Evolutionary conservation across 30 jellyfish, hydroid and myxozoan species (phyloP).

Genomic region (Aurelia aurita): DNA sequence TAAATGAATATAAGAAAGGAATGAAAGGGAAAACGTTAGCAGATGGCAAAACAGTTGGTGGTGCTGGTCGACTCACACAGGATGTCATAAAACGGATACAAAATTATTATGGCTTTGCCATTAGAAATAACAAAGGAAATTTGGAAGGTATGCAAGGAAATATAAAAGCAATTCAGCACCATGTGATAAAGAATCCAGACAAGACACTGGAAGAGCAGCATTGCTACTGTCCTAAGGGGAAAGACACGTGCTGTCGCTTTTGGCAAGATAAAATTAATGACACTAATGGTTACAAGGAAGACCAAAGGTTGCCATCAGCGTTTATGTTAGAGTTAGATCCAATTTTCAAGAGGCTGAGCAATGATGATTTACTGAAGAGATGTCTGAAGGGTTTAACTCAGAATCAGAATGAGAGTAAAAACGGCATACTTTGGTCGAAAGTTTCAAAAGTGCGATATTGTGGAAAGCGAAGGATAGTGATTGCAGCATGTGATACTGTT

Average conservation of each 20-base stretch:
- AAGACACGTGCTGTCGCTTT: constrained; percentile 26
- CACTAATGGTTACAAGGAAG: not conserved
- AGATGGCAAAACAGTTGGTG: constrained; percentile 28
- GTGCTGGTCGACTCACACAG: constrained; percentile 19
- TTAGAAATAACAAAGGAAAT: constrained; percentile 12
- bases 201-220: constrained; percentile 22
- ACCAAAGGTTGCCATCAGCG: not conserved
- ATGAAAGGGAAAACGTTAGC: constrained; percentile 3
- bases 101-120: constrained; percentile 36
- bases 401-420: constrained; percentile 41
- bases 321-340: not conserved
- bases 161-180: constrained; percentile 33
- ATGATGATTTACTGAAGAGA: constrained; percentile 14
- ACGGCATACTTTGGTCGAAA: constrained; percentile 16
- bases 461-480: constrained; percentile 9
- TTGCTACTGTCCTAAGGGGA: constrained; percentile 16
- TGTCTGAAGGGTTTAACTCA: constrained; percentile 53
- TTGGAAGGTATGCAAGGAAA: not conserved
- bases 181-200: not conserved
- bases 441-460: constrained; percentile 36
- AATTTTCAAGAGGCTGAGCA: constrained; percentile 26
- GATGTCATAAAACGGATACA: not conserved
- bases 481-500: not conserved
- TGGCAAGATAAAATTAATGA: constrained; percentile 23
- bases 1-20: not conserved